A percentile compares a stretch with the other conserved stretches of the same genome.
These are phyloP conservation scores for Zosterops pallidus DNA, from an alignment of 2,113 vertebrate species.

Conservation along the genomic window DNA sequence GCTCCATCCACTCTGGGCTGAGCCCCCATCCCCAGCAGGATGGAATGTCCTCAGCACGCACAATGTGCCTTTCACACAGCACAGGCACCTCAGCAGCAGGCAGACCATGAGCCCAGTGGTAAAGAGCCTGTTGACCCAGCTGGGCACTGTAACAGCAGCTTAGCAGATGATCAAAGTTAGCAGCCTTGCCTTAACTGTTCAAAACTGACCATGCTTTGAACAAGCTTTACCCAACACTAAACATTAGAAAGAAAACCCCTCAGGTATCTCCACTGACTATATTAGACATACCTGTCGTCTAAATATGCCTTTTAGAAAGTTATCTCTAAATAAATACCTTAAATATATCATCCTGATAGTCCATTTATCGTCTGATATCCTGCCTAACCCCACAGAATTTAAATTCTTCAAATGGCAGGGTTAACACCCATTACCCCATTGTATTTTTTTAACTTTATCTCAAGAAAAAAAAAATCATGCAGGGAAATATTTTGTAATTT, in stretches of 20 bases:
- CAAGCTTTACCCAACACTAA: not conserved
- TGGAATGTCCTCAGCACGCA: not conserved
- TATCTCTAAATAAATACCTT: not conserved
- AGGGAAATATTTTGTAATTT: not conserved
- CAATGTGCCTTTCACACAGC: not conserved
- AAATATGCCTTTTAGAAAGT: not conserved
- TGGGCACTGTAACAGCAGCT: not conserved
- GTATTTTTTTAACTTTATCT: not conserved
- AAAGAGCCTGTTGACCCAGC: not conserved
- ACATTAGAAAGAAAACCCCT: not conserved
- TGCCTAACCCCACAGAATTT: not conserved
- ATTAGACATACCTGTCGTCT: not conserved
- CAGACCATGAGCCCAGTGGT: not conserved
- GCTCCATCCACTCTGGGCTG: not conserved
- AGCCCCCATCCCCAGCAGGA: not conserved
- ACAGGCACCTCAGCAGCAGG: not conserved
- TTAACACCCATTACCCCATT: not conserved
- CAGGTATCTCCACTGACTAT: not conserved
- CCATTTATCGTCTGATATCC: not conserved
- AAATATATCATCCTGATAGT: not conserved
- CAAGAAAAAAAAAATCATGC: not conserved
- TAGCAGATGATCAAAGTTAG: not conserved
- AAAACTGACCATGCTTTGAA: not conserved
- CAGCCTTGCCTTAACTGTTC: not conserved
- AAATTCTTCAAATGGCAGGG: not conserved